phyloP scores from a whole-genome alignment of 2,797 vertebrate genomes.

The Prunella strophiata region DNA sequence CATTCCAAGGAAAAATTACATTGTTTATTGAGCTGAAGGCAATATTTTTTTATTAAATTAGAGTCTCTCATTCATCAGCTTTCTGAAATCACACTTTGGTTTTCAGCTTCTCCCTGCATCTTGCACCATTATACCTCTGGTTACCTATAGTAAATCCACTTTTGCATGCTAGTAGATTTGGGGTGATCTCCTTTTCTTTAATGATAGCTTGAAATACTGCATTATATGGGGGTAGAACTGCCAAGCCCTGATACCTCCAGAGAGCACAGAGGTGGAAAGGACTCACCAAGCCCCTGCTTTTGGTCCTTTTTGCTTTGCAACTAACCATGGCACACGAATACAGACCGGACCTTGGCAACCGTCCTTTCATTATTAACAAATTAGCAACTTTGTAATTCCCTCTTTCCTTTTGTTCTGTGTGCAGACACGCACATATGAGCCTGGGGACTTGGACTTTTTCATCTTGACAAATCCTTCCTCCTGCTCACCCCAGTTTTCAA shows the following conservation, averaged over 20 bases:
- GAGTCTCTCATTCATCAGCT: not conserved
- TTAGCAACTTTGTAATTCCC: conserved; percentile 11
- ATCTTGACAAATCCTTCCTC: conserved; percentile 37
- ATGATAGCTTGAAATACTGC: not conserved
- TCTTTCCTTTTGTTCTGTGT: conserved; percentile 26
- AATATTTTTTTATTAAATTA: not conserved
- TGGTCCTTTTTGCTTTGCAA: not conserved
- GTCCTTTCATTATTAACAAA: not conserved
- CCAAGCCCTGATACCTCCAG: not conserved
- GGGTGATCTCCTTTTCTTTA: not conserved
- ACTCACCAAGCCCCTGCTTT: not conserved
- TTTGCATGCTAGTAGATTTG: not conserved
- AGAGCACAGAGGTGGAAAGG: not conserved
- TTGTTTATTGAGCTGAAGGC: not conserved
- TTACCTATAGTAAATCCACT: not conserved
- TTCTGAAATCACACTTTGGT: not conserved
- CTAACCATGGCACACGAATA: not conserved
- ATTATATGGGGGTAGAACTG: not conserved
- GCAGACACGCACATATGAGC: not conserved
- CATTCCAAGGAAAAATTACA: not conserved
- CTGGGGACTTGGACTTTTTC: not conserved
- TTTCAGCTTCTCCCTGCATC: not conserved
- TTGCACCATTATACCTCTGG: not conserved
- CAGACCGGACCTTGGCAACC: not conserved
- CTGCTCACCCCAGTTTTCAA: not conserved